Conservation (phyloP, 2,113 vertebrate genomes). For the Stigmatopora argus region DNA sequence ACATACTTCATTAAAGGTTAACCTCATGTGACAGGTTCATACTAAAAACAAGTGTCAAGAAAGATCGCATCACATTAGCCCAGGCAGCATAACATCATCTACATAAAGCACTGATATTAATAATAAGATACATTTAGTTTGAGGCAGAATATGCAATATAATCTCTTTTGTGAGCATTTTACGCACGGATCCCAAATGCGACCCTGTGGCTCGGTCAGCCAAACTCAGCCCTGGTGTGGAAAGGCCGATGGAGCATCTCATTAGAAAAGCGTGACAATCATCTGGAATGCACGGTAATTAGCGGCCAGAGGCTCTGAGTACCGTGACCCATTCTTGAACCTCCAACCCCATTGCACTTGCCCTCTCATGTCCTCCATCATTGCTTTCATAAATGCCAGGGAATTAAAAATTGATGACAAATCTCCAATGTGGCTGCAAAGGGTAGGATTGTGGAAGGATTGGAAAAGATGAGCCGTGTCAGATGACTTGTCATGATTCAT, state of each 20-base stretch:
- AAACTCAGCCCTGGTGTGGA: constrained; percentile 11
- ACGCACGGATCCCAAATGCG: not conserved
- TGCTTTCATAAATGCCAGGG: constrained; percentile 21
- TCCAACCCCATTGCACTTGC: constrained; percentile 3
- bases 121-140: constrained; percentile 12
- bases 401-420: constrained; percentile 33
- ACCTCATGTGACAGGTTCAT: constrained; percentile 20
- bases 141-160: not conserved
- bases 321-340: constrained; percentile 31
- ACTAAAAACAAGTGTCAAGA: constrained; percentile 25
- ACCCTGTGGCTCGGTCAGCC: constrained; percentile 10
- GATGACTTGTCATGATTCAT: not conserved
- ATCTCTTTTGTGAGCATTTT: constrained; percentile 10
- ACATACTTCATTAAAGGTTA: constrained; percentile 21
- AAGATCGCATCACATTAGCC: constrained; percentile 32
- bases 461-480: not conserved
- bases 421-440: not conserved
- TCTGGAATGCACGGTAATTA: constrained; percentile 53
- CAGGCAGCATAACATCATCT: constrained; percentile 10
- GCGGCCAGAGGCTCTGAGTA: constrained; percentile 15
- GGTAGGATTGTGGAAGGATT: constrained; percentile 1
- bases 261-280: constrained; percentile 44
- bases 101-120: not conserved
- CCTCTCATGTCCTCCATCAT: constrained; percentile 23
- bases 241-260: constrained; percentile 18